A percentile compares a stretch with the other conserved stretches of the same genome.
These are phyloP conservation scores for Rhadinocentrus ornatus DNA, from an alignment of 2,797 vertebrate genomes.

Conservation along the genomic window DNA sequence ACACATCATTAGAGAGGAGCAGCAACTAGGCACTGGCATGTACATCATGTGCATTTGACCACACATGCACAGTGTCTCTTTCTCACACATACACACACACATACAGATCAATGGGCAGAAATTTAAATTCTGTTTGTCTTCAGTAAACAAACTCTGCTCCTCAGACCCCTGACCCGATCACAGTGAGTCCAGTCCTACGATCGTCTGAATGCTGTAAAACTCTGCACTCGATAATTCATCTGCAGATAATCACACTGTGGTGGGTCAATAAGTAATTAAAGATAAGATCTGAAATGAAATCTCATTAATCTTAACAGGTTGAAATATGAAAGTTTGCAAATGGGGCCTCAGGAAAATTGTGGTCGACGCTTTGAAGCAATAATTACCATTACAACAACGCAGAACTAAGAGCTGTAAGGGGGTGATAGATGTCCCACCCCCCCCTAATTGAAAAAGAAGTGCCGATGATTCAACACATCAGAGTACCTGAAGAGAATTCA, in stretches of 20 bases:
- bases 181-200: slow-evolving; percentile 24
- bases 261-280: slow-evolving; percentile 78
- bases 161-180: slow-evolving; percentile 48
- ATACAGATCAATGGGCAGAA: slow-evolving; percentile 64
- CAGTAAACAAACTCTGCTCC: slow-evolving; percentile 68
- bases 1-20: slow-evolving; percentile 83
- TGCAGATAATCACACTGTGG: slow-evolving; percentile 40
- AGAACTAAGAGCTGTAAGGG: slow-evolving; percentile 57
- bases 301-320: slow-evolving; percentile 79
- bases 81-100: slow-evolving; percentile 32
- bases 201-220: slow-evolving; percentile 12
- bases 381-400: slow-evolving; percentile 73
- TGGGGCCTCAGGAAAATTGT: slow-evolving; percentile 70
- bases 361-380: slow-evolving; percentile 80
- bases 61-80: slow-evolving; percentile 13
- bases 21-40: slow-evolving; percentile 55
- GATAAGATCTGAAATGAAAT: slow-evolving; percentile 79
- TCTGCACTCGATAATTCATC: slow-evolving; percentile 41
- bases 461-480: slow-evolving; percentile 51
- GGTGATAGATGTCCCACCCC: slow-evolving; percentile 40
- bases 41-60: slow-evolving; percentile 6
- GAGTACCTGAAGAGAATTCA: slow-evolving; percentile 44
- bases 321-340: slow-evolving; percentile 79
- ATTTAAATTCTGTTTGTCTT: slow-evolving; percentile 65
- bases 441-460: slow-evolving; percentile 74